Conservation (phyloP, 2,888 invertebrate species). For the Emmelina monodactyla region DNA sequence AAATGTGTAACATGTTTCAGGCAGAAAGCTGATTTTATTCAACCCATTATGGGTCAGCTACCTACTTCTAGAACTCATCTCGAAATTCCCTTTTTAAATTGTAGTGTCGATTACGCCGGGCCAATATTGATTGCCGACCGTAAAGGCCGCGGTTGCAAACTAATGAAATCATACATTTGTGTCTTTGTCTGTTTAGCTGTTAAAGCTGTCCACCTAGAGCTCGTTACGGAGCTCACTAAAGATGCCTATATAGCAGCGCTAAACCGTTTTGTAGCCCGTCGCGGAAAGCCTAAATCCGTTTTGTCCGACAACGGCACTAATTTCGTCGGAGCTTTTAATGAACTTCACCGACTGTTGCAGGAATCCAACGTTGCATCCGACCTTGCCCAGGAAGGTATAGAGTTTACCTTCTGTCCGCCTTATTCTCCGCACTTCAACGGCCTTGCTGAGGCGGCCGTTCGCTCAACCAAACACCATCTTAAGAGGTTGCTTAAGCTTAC, state of each 20-base stretch:
- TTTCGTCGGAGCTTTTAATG: constrained; percentile 16
- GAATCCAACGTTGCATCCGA: not conserved
- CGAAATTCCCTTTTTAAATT: constrained; percentile 11
- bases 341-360: constrained; percentile 5
- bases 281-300: constrained; percentile 15
- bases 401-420: too few relatives aligned
- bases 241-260: constrained; percentile 17
- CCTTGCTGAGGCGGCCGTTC: too few relatives aligned
- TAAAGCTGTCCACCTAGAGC: constrained; percentile 15
- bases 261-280: constrained; percentile 15
- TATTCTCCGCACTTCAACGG: too few relatives aligned
- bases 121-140: constrained; percentile 12
- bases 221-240: constrained; percentile 15
- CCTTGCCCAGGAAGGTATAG: too few relatives aligned
- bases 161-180: constrained; percentile 13
- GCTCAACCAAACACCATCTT: too few relatives aligned
- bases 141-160: constrained; percentile 9
- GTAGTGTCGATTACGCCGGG: constrained; percentile 14
- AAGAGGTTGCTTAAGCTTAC: too few relatives aligned
- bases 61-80: not conserved
- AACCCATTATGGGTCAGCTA: not conserved
- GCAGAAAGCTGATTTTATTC: not conserved
- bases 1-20: not conserved
- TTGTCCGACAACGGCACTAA: constrained; percentile 17
- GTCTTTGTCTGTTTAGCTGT: constrained; percentile 12